Percentiles rank a stretch among this genome's conserved stretches.
Evolutionary conservation across 2,113 vertebrate species (phyloP).

Genomic region (Phaethon lepturus): DNA sequence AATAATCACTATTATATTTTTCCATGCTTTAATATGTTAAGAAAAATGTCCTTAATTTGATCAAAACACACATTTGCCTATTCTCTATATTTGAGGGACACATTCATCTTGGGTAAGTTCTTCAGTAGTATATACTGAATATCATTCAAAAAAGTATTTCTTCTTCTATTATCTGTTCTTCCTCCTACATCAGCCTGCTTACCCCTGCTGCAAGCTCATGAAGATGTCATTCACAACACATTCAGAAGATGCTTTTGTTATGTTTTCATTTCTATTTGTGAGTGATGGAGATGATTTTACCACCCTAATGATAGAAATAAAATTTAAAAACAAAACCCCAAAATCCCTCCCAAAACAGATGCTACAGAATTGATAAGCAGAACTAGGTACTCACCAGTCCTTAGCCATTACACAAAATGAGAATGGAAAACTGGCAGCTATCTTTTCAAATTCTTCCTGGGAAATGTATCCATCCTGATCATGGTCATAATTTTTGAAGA

Average conservation of each 20-base stretch:
- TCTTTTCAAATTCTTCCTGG: constrained; percentile 96
- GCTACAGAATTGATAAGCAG: neutral
- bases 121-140: neutral
- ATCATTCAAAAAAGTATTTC: neutral
- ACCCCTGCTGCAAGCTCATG: neutral
- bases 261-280: neutral
- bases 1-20: neutral
- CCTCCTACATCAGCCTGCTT: neutral
- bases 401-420: constrained; percentile 97
- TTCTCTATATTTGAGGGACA: neutral
- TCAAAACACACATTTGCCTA: neutral
- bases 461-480: constrained; percentile 95
- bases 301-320: neutral
- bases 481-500: constrained; percentile 97
- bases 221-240: neutral
- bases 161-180: neutral
- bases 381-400: constrained; percentile 84
- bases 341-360: neutral
- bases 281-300: neutral
- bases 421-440: constrained; percentile 94
- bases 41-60: neutral
- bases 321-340: neutral
- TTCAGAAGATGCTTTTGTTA: neutral
- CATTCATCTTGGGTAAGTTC: neutral
- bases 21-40: neutral